Conservation (phyloP, 2,888 invertebrate species). For the Rotaria sp. region DNA sequence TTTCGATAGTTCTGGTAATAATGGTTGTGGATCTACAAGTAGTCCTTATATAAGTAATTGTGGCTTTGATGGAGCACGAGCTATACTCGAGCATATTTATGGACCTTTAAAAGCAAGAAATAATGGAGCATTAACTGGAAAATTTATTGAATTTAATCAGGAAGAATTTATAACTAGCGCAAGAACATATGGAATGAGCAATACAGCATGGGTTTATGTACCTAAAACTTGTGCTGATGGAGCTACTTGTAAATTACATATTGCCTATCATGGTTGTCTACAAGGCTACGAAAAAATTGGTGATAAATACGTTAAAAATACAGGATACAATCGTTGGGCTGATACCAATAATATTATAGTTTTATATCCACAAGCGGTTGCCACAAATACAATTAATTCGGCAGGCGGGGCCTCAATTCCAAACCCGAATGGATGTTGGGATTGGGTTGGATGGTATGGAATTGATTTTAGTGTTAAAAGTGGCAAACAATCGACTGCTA, state of each 20-base stretch:
- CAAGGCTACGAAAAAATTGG: conserved; percentile 44
- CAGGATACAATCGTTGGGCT: conserved; percentile 48
- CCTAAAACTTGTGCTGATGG: conserved; percentile 42
- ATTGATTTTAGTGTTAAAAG: conserved; percentile 36
- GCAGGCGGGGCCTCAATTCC: conserved; percentile 36
- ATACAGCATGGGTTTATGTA: conserved; percentile 43
- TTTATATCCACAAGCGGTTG: conserved; percentile 46
- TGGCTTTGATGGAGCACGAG: not conserved
- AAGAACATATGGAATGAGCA: conserved; percentile 42
- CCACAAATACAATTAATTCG: not conserved
- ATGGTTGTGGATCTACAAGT: not conserved
- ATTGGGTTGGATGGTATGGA: conserved; percentile 48
- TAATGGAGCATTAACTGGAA: not conserved
- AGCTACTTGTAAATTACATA: conserved; percentile 44
- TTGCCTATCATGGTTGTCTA: conserved; percentile 45
- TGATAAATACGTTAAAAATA: conserved; percentile 45
- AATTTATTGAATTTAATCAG: conserved; percentile 35
- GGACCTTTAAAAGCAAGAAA: not conserved
- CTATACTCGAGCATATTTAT: not conserved
- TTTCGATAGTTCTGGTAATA: not conserved
- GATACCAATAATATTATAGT: conserved; percentile 48
- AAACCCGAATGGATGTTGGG: conserved; percentile 48
- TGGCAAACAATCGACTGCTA: not conserved
- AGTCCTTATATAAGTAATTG: not conserved
- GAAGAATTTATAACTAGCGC: conserved; percentile 43